Conservation (phyloP, 2,888 invertebrate genomes). For the Anagyrus pseudococci region DNA sequence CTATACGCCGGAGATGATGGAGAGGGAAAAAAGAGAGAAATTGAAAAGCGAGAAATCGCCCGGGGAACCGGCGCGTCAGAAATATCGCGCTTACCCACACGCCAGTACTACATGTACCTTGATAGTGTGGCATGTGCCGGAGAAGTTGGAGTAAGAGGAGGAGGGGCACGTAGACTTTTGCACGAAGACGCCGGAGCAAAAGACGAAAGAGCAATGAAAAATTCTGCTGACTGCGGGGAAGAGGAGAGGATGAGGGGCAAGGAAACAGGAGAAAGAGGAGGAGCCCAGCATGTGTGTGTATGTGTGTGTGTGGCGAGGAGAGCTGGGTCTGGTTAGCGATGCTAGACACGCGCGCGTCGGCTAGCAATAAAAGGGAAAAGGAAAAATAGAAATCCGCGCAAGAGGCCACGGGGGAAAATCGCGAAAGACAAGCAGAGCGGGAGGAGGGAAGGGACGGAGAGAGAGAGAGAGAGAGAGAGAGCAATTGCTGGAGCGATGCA, state of each 20-base stretch:
- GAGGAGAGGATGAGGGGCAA: background rate
- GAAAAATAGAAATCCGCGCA: conserved; percentile 8
- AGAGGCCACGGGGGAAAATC: too few relatives aligned
- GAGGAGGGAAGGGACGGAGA: conserved; percentile 1
- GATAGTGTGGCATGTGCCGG: too few relatives aligned
- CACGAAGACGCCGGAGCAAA: too few relatives aligned
- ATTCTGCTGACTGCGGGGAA: conserved; percentile 36
- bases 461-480: conserved; percentile 8
- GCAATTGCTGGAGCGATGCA: conserved; percentile 32
- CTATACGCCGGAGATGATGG: too few relatives aligned
- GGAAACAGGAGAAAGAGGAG: background rate
- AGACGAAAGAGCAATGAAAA: conserved; percentile 26
- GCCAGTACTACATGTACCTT: too few relatives aligned
- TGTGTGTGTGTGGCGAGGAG: too few relatives aligned
- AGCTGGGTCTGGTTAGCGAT: conserved; percentile 17
- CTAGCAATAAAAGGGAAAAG: conserved; percentile 33
- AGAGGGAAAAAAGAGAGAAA: background rate
- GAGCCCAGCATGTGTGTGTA: too few relatives aligned
- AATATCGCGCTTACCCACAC: conserved; percentile 1
- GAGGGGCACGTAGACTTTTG: too few relatives aligned
- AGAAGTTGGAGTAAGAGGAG: too few relatives aligned
- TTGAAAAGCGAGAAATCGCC: background rate
- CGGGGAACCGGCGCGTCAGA: background rate
- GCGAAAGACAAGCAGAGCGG: too few relatives aligned
- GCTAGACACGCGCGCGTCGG: conserved; percentile 36